Evolutionary conservation across 2,888 invertebrate genomes (phyloP).

Genomic region (Rugalucina vietnamica): DNA sequence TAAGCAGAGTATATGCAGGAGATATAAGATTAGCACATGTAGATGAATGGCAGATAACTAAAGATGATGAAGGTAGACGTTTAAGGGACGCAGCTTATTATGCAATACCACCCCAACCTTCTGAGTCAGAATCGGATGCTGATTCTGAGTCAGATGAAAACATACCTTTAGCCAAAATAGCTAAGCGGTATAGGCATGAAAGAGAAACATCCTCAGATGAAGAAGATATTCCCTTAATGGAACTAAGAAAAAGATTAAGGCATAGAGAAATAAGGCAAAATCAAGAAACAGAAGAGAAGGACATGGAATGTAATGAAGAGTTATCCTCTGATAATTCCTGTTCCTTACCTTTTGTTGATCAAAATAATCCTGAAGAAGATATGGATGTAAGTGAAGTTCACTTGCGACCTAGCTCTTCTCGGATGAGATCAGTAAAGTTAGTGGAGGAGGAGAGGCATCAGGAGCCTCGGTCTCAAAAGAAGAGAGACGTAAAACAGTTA

Average conservation of each 20-base stretch:
- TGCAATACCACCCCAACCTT: conserved; percentile 8
- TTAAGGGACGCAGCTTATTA: conserved; percentile 23
- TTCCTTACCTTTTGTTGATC: not conserved
- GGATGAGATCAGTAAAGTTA: not conserved
- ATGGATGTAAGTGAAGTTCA: conserved; percentile 5
- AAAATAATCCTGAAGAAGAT: not conserved
- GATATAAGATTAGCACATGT: conserved; percentile 33
- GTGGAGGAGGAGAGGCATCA: no score
- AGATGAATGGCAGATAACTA: conserved; percentile 25
- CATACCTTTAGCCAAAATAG: not conserved
- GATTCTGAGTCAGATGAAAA: not conserved
- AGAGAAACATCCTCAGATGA: conserved; percentile 32
- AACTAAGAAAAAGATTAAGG: conserved; percentile 22
- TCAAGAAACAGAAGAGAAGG: not conserved
- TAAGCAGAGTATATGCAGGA: conserved; percentile 30
- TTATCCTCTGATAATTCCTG: not conserved
- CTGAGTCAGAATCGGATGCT: conserved; percentile 8
- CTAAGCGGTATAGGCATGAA: conserved; percentile 16
- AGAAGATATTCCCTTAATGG: conserved; percentile 46
- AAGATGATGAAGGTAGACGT: not conserved
- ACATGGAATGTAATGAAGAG: conserved; percentile 6
- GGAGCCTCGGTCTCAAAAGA: not conserved
- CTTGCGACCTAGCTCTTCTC: not conserved
- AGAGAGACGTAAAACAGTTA: not conserved
- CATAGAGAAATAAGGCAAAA: not conserved